Percentiles rank a stretch among this genome's conserved stretches.
These are phyloP conservation scores for Phalacrocorax aristotelis DNA, from an alignment of 2,113 vertebrate genomes.

Conservation along the genomic window DNA sequence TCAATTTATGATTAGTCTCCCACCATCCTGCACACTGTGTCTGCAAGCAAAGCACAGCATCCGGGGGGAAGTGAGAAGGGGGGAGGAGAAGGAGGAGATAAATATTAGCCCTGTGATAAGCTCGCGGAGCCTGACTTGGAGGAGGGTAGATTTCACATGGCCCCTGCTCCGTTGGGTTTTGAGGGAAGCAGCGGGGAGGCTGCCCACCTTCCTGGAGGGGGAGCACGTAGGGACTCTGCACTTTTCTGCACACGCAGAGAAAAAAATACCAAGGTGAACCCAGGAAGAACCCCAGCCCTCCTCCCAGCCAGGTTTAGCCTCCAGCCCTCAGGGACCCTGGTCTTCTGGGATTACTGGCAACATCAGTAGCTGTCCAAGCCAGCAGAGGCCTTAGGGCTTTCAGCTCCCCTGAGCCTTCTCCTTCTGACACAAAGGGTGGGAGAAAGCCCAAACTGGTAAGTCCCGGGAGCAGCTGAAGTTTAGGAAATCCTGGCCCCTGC, in stretches of 20 bases:
- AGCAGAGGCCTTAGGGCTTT: not conserved
- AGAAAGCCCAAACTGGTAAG: not conserved
- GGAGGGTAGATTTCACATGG: not conserved
- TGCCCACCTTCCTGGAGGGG: not conserved
- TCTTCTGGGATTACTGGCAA: not conserved
- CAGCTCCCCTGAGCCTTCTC: not conserved
- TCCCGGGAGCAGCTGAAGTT: not conserved
- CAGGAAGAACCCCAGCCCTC: not conserved
- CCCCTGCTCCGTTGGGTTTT: not conserved
- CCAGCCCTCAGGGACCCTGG: not conserved
- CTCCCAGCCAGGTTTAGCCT: not conserved
- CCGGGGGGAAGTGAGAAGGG: not conserved
- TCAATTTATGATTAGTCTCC: constrained; percentile 1
- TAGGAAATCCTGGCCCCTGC: not conserved
- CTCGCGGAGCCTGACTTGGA: not conserved
- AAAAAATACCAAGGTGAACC: not conserved
- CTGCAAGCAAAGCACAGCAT: not conserved
- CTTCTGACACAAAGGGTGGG: not conserved
- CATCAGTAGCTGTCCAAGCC: not conserved
- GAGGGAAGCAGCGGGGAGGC: not conserved
- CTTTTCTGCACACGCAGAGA: not conserved
- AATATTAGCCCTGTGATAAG: constrained; percentile 21
- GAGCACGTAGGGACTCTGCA: not conserved
- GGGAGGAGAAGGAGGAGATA: not conserved
- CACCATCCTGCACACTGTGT: not conserved